These are phyloP conservation scores for Gnathonemus echidnorhynchus DNA, from an alignment of 2,113 vertebrate genomes.

Conservation along the genomic window DNA sequence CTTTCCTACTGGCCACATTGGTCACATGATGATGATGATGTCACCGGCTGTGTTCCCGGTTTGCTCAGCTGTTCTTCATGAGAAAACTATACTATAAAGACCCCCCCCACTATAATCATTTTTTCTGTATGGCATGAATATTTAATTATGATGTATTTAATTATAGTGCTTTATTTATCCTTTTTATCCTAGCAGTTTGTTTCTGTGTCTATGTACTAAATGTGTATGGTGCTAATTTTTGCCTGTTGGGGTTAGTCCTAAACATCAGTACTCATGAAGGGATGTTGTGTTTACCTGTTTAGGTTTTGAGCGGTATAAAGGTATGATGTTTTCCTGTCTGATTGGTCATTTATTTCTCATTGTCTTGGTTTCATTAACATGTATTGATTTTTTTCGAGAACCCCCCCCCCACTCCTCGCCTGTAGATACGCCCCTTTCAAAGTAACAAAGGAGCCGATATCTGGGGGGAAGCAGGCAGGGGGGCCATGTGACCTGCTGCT, in stretches of 20 bases:
- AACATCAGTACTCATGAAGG: neutral
- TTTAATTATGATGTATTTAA: neutral
- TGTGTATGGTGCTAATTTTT: constrained; percentile 5
- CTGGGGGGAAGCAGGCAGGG: neutral
- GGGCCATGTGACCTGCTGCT: neutral
- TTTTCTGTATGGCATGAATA: neutral
- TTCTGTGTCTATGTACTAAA: neutral
- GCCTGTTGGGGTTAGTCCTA: neutral
- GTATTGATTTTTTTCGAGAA: neutral
- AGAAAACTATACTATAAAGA: neutral
- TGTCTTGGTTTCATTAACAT: neutral
- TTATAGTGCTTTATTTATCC: neutral
- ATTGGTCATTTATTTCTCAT: neutral
- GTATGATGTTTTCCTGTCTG: neutral
- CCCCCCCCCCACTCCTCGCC: neutral
- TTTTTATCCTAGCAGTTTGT: neutral
- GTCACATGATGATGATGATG: constrained; percentile 31
- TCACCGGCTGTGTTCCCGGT: constrained; percentile 21
- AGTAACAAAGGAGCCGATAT: neutral
- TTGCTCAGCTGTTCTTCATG: neutral
- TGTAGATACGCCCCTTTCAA: neutral
- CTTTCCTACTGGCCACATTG: constrained; percentile 52
- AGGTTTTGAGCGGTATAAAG: neutral
- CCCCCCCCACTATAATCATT: neutral
- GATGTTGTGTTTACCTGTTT: constrained; percentile 3